Evolutionary conservation across 2,113 vertebrate genomes (phyloP).

Genomic region (Petrocephalus microphthalmus): DNA sequence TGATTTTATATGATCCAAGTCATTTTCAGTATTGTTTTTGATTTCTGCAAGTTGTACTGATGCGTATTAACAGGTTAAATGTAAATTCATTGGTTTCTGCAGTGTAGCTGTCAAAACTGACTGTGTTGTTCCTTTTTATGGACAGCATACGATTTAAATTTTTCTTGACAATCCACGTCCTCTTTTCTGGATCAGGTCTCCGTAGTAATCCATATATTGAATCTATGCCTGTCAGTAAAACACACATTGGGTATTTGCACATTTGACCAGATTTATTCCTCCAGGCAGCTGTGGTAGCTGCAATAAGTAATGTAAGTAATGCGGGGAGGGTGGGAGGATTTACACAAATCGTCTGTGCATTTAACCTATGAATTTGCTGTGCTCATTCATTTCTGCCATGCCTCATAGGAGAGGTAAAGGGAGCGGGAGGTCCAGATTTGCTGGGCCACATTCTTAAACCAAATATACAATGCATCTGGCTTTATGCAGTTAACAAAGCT

Average conservation of each 20-base stretch:
- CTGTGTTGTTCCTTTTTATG: background rate
- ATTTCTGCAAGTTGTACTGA: background rate
- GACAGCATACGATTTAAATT: background rate
- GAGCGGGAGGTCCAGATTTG: background rate
- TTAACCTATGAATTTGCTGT: background rate
- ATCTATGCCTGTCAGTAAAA: conserved; percentile 3
- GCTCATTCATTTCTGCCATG: background rate
- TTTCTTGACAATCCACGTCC: background rate
- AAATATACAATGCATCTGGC: background rate
- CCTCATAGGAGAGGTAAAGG: background rate
- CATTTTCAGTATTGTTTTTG: background rate
- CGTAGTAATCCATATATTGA: conserved; percentile 14
- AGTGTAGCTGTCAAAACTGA: background rate
- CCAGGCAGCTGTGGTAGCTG: background rate
- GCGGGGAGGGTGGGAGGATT: background rate
- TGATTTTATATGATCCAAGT: background rate
- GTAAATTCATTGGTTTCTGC: background rate
- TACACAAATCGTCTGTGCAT: conserved; percentile 5
- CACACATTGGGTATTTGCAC: background rate
- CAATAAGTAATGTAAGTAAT: background rate
- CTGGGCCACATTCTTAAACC: background rate
- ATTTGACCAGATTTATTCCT: background rate
- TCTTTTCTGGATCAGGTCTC: background rate
- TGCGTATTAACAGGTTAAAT: background rate
- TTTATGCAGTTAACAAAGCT: background rate